Conservation (phyloP, 1,140 invertebrate genomes). For the Camponotus pennsylvanicus region DNA sequence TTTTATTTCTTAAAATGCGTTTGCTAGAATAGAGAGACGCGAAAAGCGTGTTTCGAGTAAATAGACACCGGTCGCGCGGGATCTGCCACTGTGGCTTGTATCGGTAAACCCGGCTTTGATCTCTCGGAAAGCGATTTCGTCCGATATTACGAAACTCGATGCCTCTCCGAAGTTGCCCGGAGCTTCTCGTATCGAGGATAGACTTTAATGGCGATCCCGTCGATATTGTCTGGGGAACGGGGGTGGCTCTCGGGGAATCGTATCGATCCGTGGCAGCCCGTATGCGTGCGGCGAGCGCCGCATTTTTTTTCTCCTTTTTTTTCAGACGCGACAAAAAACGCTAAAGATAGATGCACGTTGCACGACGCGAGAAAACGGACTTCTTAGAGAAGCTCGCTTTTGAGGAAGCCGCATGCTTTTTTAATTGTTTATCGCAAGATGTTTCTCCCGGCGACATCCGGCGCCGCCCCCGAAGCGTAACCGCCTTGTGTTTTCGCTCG, state of each 20-base stretch:
- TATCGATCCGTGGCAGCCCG: constrained; percentile 35
- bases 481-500: constrained; percentile 15
- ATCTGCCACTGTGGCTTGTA: constrained; percentile 39
- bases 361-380: constrained; percentile 30
- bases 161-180: constrained; percentile 43
- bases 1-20: constrained; percentile 3
- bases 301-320: neutral
- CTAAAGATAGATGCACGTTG: constrained; percentile 50
- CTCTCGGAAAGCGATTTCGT: constrained; percentile 46
- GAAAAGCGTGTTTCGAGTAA: constrained; percentile 37
- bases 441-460: constrained; percentile 51
- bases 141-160: constrained; percentile 55
- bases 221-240: constrained; percentile 57
- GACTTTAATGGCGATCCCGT: constrained; percentile 60
- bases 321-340: constrained; percentile 9
- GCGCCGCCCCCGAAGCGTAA: constrained; percentile 23
- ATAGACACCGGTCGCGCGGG: constrained; percentile 38
- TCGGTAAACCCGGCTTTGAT: constrained; percentile 52
- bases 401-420: constrained; percentile 24
- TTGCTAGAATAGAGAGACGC: neutral
- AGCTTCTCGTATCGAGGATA: constrained; percentile 40
- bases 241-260: constrained; percentile 39
- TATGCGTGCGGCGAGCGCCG: neutral
- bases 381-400: constrained; percentile 26
- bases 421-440: constrained; percentile 49